Percentiles rank a stretch among this genome's conserved stretches.
These are phyloP conservation scores for Rotaria socialis DNA, from an alignment of 2,888 invertebrate species.

Conservation along the genomic window DNA sequence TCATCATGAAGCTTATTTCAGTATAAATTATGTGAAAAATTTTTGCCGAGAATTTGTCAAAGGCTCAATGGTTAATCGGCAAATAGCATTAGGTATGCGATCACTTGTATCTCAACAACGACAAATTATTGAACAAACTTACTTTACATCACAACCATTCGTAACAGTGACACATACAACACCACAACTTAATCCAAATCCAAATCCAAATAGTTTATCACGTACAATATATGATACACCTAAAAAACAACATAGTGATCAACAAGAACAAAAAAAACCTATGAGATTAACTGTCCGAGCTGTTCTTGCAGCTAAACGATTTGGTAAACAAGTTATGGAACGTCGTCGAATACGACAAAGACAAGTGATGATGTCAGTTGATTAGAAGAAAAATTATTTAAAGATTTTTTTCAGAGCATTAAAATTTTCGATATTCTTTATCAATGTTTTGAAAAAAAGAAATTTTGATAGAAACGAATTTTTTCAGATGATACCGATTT, in stretches of 20 bases:
- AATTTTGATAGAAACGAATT: background rate
- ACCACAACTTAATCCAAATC: background rate
- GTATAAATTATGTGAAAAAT: background rate
- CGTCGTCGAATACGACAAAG: background rate
- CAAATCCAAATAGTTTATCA: background rate
- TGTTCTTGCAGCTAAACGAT: background rate
- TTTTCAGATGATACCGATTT: background rate
- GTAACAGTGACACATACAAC: background rate
- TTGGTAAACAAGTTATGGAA: constrained; percentile 13
- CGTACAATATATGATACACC: background rate
- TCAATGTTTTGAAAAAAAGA: background rate
- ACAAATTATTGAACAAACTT: background rate
- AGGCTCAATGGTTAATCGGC: background rate
- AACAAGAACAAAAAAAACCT: constrained; percentile 22
- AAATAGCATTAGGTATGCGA: constrained; percentile 9
- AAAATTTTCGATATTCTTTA: background rate
- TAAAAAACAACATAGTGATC: background rate
- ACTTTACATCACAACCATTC: background rate
- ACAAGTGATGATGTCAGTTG: background rate
- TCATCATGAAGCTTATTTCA: background rate
- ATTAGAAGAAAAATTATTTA: background rate
- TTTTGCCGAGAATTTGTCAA: constrained; percentile 12
- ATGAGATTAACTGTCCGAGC: constrained; percentile 1
- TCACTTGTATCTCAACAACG: constrained; percentile 1
- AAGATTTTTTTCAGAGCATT: background rate